These are phyloP conservation scores for Astyanax mexicanus DNA, from an alignment of 2,797 vertebrate genomes.

Conservation along the genomic window DNA sequence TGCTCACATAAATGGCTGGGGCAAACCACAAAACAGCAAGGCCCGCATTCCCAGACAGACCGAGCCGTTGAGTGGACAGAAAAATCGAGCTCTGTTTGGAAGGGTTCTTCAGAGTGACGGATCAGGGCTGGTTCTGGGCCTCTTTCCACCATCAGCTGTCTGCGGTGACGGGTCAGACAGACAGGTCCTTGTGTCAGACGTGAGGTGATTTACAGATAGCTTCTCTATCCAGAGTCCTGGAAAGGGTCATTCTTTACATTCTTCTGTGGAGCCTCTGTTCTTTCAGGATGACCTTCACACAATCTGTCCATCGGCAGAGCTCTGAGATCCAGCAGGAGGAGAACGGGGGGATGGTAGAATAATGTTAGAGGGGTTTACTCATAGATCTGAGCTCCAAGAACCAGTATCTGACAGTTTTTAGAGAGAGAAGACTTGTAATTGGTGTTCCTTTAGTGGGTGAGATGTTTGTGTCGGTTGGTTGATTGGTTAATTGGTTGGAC, in stretches of 20 bases:
- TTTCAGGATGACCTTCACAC: constrained; percentile 80
- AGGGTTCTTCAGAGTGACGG: neutral
- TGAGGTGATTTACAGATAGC: constrained; percentile 63
- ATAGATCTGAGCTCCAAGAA: too few relatives aligned
- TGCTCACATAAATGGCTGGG: constrained; percentile 56
- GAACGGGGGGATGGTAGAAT: constrained; percentile 18
- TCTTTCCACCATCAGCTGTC: constrained; percentile 32
- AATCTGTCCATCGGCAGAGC: constrained; percentile 81
- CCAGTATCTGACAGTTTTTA: too few relatives aligned
- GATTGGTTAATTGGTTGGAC: too few relatives aligned
- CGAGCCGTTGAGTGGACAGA: constrained; percentile 18
- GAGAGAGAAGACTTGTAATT: too few relatives aligned
- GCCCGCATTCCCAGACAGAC: constrained; percentile 12
- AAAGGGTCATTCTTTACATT: constrained; percentile 79
- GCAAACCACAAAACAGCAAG: constrained; percentile 22
- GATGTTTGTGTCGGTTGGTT: too few relatives aligned
- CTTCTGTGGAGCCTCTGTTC: constrained; percentile 75
- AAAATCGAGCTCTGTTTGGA: constrained; percentile 16
- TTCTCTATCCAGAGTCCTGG: constrained; percentile 64
- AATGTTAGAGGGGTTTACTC: neutral
- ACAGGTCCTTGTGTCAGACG: constrained; percentile 60
- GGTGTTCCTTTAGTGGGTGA: too few relatives aligned
- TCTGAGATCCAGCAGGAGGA: constrained; percentile 62
- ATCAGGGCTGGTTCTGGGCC: neutral
- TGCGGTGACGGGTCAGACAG: constrained; percentile 41